Conservation (phyloP, 2,113 vertebrate genomes). For the Dicerorhinus sumatrensis region DNA sequence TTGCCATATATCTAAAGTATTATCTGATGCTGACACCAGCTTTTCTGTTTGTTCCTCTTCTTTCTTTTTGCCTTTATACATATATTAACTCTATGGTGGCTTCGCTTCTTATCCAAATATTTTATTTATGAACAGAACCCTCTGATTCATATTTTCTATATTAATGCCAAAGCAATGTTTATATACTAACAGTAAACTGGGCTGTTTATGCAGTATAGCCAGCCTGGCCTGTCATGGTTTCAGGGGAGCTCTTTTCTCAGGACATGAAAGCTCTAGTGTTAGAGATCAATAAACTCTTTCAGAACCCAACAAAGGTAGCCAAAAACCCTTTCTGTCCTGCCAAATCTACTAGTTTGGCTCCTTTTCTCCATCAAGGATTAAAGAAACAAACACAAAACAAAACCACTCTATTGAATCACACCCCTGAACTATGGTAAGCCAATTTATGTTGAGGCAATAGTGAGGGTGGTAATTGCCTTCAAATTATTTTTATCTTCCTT, state of each 20-base stretch:
- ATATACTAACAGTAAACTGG: constrained; percentile 5
- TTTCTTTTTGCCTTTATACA: not conserved
- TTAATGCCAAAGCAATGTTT: constrained; percentile 47
- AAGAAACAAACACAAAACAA: constrained; percentile 9
- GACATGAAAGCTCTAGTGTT: constrained; percentile 42
- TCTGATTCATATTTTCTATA: constrained; percentile 50
- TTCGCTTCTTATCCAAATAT: constrained; percentile 56
- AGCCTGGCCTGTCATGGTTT: not conserved
- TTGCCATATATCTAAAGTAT: not conserved
- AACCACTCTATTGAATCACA: not conserved
- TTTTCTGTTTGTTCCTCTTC: not conserved
- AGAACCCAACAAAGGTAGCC: not conserved
- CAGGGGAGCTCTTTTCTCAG: not conserved
- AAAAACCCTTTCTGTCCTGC: not conserved
- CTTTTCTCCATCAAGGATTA: constrained; percentile 27
- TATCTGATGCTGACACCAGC: not conserved
- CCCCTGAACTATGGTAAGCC: not conserved
- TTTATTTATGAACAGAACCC: constrained; percentile 38
- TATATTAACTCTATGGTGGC: not conserved
- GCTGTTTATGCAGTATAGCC: not conserved
- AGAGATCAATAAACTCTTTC: constrained; percentile 51
- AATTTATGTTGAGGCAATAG: not conserved
- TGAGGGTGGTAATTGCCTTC: not conserved
- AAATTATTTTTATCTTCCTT: not conserved
- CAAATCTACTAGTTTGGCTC: not conserved